phyloP scores from a whole-genome alignment of 2,113 vertebrate genomes.

The Pseudorhombus dupliciocellatus region DNA sequence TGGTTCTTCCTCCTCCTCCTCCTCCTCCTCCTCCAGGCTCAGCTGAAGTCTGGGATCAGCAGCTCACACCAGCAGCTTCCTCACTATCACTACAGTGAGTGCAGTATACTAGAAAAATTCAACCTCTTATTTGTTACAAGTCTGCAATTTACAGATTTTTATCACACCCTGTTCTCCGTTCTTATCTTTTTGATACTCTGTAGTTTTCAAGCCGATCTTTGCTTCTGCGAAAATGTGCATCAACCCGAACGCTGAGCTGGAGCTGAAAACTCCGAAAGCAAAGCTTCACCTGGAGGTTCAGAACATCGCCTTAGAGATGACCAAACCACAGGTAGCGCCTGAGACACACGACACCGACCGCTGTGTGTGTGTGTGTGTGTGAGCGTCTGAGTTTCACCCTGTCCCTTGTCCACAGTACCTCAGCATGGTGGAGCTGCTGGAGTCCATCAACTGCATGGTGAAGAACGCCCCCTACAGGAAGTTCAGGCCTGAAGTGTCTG shows the following conservation, averaged over 20 bases:
- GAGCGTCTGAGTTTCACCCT: not conserved
- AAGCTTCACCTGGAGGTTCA: slow-evolving; percentile 91
- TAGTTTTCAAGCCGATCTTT: slow-evolving; percentile 95
- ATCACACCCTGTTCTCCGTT: not conserved
- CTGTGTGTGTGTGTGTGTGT: not conserved
- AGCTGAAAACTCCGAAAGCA: slow-evolving; percentile 88
- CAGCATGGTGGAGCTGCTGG: slow-evolving; percentile 91
- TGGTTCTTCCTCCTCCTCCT: not conserved
- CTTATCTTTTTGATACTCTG: not conserved
- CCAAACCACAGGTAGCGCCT: slow-evolving; percentile 86
- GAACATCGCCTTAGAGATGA: slow-evolving; percentile 92
- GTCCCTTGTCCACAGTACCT: slow-evolving; percentile 84
- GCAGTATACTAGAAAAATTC: no score
- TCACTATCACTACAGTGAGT: slow-evolving; percentile 88
- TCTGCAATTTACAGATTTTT: not conserved
- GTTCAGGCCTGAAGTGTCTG: slow-evolving; percentile 84
- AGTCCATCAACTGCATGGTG: slow-evolving; percentile 94
- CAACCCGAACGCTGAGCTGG: slow-evolving; percentile 89
- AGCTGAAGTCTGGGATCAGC: slow-evolving; percentile 87
- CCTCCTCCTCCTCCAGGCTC: slow-evolving; percentile 69
- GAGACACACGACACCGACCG: not conserved
- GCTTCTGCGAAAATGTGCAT: slow-evolving; percentile 94
- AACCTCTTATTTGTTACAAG: not conserved
- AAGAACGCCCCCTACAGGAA: slow-evolving; percentile 93
- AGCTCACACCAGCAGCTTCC: slow-evolving; percentile 74